Base-by-base conservation (phyloP, 1,140 invertebrate species). In the Cyclargus thomasi region DNA sequence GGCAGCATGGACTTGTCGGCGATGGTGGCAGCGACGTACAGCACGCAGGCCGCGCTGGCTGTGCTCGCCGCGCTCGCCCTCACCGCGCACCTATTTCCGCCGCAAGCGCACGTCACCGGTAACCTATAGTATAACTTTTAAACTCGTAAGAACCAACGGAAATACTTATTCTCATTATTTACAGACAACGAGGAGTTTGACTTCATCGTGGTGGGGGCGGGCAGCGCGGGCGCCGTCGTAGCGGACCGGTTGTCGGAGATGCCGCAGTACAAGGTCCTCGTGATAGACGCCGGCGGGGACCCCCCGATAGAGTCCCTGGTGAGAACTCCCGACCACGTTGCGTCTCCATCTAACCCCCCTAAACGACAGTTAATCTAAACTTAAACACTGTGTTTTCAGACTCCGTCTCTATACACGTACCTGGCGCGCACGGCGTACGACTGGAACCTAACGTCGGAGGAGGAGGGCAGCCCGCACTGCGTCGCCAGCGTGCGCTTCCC, bases 381-480 rank as follows among this genome's bases (percentile, higher is more conserved):
- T 55, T 17, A 3, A 55, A 2, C 23, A 18, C 18, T 55, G 18
- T 55, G 18, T 39, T 76, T 78, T 57, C 69, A 83, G 80, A n/a
- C 72, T 16, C 80, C 80, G 23, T 67, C 71, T 14, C 57, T 77
- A 21, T 67, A 74, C 18, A 0, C 65, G 1, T 79, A 69, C 17
- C 16, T 81, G 20, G 70, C 74, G 14, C 65, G 72, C 5, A 71
- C 79, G 2, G 36, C 67, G 5, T 65, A 75, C 47, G 85, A 96
- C 82, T 97, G 95, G 95, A 92, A 94, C n/a, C 96, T 95, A 71
- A 92, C 92, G 70, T 94, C 95, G 1, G 93, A 95, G 71, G 92
- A 92, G 2, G 93, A 95, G 69, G 75, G 84, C 6, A 91, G 92
- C 29, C 92, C 93, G 6, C 94, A 94, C 18, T 92, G 92, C 0